Evolutionary conservation across 2,113 vertebrate genomes (phyloP).

Genomic region (Pygathrix nemaeus): DNA sequence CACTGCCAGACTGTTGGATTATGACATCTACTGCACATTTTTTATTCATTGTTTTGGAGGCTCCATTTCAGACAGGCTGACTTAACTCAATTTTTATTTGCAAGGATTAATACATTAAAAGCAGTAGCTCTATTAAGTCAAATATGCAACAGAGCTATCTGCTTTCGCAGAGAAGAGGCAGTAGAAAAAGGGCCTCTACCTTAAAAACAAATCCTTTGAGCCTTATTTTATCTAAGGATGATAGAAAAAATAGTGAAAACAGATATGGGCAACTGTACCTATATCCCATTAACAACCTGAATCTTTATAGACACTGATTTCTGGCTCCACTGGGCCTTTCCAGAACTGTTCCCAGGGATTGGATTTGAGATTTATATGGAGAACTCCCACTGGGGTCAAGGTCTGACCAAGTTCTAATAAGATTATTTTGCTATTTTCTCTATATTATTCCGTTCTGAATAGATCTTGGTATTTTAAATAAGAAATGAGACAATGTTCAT

Average conservation of each 20-base stretch:
- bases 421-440: neutral
- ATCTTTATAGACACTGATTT: neutral
- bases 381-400: neutral
- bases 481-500: neutral
- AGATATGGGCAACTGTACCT: neutral
- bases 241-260: neutral
- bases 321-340: neutral
- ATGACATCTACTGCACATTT: neutral
- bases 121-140: slow-evolving; percentile 29
- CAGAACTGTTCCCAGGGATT: neutral
- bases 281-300: neutral
- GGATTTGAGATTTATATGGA: neutral
- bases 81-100: slow-evolving; percentile 55
- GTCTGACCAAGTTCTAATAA: neutral
- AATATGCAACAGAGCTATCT: slow-evolving; percentile 25
- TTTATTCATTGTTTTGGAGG: slow-evolving; percentile 31
- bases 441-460: neutral
- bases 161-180: neutral
- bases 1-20: no score
- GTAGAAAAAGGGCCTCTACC: neutral
- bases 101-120: slow-evolving; percentile 51
- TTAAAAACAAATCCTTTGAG: neutral
- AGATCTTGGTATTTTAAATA: neutral
- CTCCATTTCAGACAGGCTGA: slow-evolving; percentile 23
- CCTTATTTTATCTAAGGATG: neutral